Base-by-base conservation (phyloP, 2,888 invertebrate species). In the Hypselothyrea guttata region DNA sequence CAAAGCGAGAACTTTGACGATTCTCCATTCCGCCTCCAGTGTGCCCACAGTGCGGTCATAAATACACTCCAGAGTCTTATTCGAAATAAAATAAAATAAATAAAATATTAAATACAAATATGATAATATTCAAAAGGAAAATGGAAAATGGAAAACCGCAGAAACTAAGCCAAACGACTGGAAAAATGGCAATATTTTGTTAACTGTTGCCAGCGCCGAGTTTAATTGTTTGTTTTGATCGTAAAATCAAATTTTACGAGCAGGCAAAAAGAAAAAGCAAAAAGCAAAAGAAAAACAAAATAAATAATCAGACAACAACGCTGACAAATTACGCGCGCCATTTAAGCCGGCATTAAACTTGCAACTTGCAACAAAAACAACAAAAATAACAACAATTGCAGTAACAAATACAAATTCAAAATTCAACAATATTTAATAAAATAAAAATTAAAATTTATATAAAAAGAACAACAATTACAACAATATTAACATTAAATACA, bases 171-270 rank as follows among this genome's bases (percentile, higher is more conserved):
- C 1, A 7, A 30, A 30, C n/a, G 31, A 31, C 2, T 2, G 22
- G 11, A 27, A 42, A 57, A 81, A 71, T 62, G 57, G 51, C 59
- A 66, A 71, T 53, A 71, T 73, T 82, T 82, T 72, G 58, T 79
- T 75, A 84, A 84, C 76, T 79, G 70, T 74, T 84, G 81, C 74
- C 69, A 81, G 73, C 75, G 71, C 58, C 81, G 81, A 82, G 72
- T 85, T 87, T 88, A 86, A 87, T 87, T 88, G 87, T 88, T 88
- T 88, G 88, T 88, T 88, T 88, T 88, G 89, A 78, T 88, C 89
- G 87, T 88, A 87, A 88, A 88, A 88, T 86, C 69, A 67, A 86
- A 81, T 87, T 88, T 88, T 86, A 88, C 85, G 84, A 66, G 84
- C 79, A 76, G 62, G 74, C 75, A 75, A 71, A 86, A 84, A 84